Base-by-base conservation (phyloP, 2,113 vertebrate species). In the Anoplopoma fimbria region DNA sequence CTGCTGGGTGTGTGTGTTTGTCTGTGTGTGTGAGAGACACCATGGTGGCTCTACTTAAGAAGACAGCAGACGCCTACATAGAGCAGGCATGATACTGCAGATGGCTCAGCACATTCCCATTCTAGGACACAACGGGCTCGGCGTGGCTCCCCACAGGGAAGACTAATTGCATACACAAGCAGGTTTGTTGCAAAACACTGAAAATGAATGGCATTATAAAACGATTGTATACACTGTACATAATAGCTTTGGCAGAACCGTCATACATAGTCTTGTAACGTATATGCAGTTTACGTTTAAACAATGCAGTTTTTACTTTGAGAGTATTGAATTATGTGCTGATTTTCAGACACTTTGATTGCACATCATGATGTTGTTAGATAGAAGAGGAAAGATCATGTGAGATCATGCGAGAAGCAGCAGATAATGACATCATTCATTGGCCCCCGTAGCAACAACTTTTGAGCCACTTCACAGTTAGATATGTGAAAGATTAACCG, bases 31-130 rank as follows among this genome's bases (percentile, higher is more conserved):
- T 0, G 19, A 15, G 19, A 64, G 23, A 69, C 47, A 47, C 57
- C 69, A 64, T n/a, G 69, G 33, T 78, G 58, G 31, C 53, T 69
- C 1, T 27, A 15, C 49, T 69, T 72, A 67, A 76, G 75, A 61
- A 68, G 72, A 29, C 68, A 60, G 69, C 69, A 62, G 68, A 70
- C 81, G 74, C 81, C 72, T 67, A 40, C 63, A 65, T 27, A 40
- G 74, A 47, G 21, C 64, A 42, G 79, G 13, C 83, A 71, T n/a
- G 51, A 84, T 36, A 0, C 72, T 45, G 83, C 91, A 92, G 91
- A 88, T 87, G 84, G 88, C 80, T 90, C 90, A 91, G 89, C 82
- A 89, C 84, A 90, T 90, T 94, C 77, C n/a, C 27, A 15, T 82
- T 36, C 71, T 83, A 68, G 40, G 36, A 79, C 83, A 68, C 82